Conservation (phyloP, 2,888 invertebrate species). For the Diadegma fenestrale region DNA sequence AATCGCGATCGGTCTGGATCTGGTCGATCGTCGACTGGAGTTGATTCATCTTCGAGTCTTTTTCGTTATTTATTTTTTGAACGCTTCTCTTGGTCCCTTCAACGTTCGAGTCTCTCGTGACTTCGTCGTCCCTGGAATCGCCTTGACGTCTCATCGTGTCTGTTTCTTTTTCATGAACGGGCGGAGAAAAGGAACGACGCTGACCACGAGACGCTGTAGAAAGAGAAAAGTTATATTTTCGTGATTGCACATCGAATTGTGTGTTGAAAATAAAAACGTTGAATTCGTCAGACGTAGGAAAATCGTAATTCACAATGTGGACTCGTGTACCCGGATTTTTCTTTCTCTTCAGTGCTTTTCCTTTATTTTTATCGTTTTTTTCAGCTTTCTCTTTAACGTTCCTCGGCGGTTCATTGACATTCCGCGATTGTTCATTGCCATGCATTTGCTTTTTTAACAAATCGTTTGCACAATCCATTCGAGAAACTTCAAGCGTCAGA, state of each 20-base stretch:
- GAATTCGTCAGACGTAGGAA: neutral
- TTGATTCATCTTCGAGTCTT: constrained; percentile 72
- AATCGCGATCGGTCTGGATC: constrained; percentile 85
- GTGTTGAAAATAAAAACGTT: neutral
- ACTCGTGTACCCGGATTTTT: constrained; percentile 71
- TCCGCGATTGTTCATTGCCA: constrained; percentile 54
- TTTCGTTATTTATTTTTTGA: constrained; percentile 68
- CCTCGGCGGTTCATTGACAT: constrained; percentile 63
- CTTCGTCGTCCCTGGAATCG: constrained; percentile 62
- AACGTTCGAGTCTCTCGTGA: constrained; percentile 67
- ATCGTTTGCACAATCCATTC: constrained; percentile 83
- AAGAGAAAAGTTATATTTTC: constrained; percentile 18
- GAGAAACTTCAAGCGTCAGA: constrained; percentile 85
- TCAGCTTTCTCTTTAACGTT: constrained; percentile 71
- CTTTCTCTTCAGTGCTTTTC: constrained; percentile 68
- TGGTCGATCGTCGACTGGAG: constrained; percentile 80
- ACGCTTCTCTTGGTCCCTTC: constrained; percentile 29
- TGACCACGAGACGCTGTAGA: constrained; percentile 62
- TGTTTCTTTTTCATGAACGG: constrained; percentile 59
- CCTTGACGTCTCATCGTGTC: constrained; percentile 43
- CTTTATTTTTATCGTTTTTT: constrained; percentile 75
- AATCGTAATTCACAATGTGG: neutral
- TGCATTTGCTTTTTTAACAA: constrained; percentile 73
- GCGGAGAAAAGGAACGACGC: constrained; percentile 64
- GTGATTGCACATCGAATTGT: neutral